Evolutionary conservation across 2,797 vertebrate species (phyloP).

Genomic region (Glossophaga mutica): DNA sequence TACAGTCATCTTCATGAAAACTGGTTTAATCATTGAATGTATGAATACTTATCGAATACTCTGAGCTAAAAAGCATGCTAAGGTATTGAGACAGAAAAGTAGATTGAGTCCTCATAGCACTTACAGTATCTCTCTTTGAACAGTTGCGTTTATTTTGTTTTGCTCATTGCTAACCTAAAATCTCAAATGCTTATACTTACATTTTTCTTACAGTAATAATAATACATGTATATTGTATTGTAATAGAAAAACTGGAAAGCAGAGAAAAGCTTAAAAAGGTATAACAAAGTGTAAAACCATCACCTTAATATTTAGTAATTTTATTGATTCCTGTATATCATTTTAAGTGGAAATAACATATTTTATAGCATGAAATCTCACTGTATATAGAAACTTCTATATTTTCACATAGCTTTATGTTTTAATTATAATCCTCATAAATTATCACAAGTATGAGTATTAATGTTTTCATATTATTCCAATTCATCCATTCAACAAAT

Average conservation of each 20-base stretch:
- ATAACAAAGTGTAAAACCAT: not conserved
- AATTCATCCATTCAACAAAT: not conserved
- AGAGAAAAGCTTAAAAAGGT: not conserved
- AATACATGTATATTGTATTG: not conserved
- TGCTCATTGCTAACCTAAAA: not conserved
- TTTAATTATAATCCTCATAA: not conserved
- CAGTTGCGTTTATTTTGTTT: not conserved
- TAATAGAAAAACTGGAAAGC: not conserved
- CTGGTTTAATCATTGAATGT: no score
- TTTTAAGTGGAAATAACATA: not conserved
- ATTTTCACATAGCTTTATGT: not conserved
- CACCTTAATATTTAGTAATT: not conserved
- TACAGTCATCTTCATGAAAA: not conserved
- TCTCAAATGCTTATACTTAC: not conserved
- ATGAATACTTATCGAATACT: not conserved
- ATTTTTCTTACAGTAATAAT: not conserved
- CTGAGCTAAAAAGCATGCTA: not conserved
- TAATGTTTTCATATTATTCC: not conserved
- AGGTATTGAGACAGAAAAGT: not conserved
- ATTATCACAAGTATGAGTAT: not conserved
- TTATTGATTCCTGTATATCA: not conserved
- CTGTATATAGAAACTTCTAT: not conserved
- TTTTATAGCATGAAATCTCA: conserved; percentile 4
- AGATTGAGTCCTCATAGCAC: not conserved
- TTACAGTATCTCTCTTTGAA: not conserved